A percentile compares a stretch with the other conserved stretches of the same genome.
Conservation (phyloP, 2,888 invertebrate species). For the Drosophila subquinaria region DNA sequence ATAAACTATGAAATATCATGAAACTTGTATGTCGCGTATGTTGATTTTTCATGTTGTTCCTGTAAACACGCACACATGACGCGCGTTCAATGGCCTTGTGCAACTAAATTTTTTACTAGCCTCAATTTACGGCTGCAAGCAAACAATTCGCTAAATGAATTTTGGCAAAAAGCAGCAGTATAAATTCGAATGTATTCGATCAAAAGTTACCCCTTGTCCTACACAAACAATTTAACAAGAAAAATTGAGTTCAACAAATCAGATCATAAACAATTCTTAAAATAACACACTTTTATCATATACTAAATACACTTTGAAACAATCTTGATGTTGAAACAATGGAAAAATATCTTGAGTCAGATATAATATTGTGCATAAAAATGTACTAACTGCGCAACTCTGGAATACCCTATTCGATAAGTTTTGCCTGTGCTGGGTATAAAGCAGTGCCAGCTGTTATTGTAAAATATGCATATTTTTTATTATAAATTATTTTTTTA, state of each 20-base stretch:
- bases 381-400: background rate
- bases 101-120: slow-evolving; percentile 72
- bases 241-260: background rate
- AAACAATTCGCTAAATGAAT: slow-evolving; percentile 77
- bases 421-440: slow-evolving; percentile 25
- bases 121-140: slow-evolving; percentile 67
- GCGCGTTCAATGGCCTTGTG: slow-evolving; percentile 54
- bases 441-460: slow-evolving; percentile 60
- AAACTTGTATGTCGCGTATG: slow-evolving; percentile 61
- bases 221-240: background rate
- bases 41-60: slow-evolving; percentile 60
- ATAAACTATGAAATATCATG: slow-evolving; percentile 77
- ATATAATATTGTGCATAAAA: background rate
- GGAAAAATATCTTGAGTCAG: too few relatives aligned
- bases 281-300: too few relatives aligned
- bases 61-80: slow-evolving; percentile 73
- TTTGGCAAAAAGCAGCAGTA: slow-evolving; percentile 30
- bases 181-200: background rate
- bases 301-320: background rate
- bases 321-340: background rate
- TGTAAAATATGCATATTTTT: slow-evolving; percentile 72
- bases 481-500: slow-evolving; percentile 55
- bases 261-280: background rate
- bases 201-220: background rate
- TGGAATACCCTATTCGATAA: background rate